Percentiles rank a stretch among this genome's conserved stretches.
Evolutionary conservation across 2,888 invertebrate genomes (phyloP).

Genomic region (Tetragonula carbonaria): DNA sequence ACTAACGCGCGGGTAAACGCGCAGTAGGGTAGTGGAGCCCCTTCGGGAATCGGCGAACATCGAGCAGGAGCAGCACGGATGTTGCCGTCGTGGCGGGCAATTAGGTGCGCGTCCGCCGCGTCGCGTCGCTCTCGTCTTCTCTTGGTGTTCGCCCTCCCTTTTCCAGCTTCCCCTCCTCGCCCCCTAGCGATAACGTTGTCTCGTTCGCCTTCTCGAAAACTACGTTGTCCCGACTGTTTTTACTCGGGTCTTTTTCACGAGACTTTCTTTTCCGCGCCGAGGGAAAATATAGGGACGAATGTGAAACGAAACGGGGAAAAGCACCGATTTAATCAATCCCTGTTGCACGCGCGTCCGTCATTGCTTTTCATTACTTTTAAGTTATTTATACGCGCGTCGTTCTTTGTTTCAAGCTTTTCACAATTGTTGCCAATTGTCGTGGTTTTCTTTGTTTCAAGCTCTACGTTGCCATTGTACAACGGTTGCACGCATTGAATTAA

Average conservation of each 20-base stretch:
- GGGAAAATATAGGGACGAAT: too few relatives aligned
- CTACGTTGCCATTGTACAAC: too few relatives aligned
- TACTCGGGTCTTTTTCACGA: background rate
- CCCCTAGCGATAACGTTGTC: background rate
- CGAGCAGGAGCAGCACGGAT: constrained; percentile 57
- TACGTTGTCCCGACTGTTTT: background rate
- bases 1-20: constrained; percentile 77
- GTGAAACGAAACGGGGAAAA: too few relatives aligned
- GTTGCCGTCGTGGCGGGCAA: constrained; percentile 73
- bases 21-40: constrained; percentile 67
- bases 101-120: constrained; percentile 76
- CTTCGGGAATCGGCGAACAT: constrained; percentile 48
- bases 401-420: too few relatives aligned
- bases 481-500: too few relatives aligned
- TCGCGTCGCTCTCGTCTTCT: constrained; percentile 44
- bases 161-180: background rate
- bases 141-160: background rate
- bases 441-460: too few relatives aligned
- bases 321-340: too few relatives aligned
- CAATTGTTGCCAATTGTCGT: too few relatives aligned
- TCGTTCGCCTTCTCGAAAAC: background rate
- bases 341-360: too few relatives aligned
- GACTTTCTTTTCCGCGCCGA: too few relatives aligned
- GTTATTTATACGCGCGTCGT: too few relatives aligned
- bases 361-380: too few relatives aligned